These are phyloP conservation scores for Coptotermes formosanus DNA, from an alignment of 1,140 invertebrate genomes.

Conservation along the genomic window DNA sequence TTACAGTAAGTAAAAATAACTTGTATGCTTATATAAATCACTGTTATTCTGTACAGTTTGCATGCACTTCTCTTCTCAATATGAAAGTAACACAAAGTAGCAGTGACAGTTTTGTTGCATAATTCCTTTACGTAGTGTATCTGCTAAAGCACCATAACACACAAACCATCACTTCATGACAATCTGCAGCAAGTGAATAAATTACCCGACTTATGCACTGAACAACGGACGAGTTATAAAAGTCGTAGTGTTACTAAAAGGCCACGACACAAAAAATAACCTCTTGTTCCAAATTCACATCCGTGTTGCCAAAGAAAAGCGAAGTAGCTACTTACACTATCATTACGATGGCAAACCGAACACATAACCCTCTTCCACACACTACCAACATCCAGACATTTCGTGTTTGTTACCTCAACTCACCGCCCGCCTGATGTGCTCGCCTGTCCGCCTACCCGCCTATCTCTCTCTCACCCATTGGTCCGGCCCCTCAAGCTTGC, in stretches of 20 bases:
- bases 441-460: background rate
- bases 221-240: background rate
- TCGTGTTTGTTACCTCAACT: slow-evolving; percentile 18
- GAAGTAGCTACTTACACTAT: background rate
- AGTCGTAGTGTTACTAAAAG: background rate
- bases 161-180: background rate
- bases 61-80: background rate
- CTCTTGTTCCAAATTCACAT: background rate
- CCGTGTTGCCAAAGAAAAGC: background rate
- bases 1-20: background rate
- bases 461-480: background rate
- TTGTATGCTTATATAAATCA: background rate
- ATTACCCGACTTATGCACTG: background rate
- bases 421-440: background rate
- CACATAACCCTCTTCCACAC: background rate
- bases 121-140: background rate
- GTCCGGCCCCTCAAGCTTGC: slow-evolving; percentile 10
- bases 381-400: background rate
- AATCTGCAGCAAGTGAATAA: background rate
- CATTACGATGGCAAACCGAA: background rate
- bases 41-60: background rate
- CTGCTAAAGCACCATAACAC: background rate
- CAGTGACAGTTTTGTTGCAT: background rate
- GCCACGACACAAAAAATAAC: background rate
- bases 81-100: background rate